These are phyloP conservation scores for Antheraea yamamai DNA, from an alignment of 2,888 invertebrate genomes.

Conservation along the genomic window DNA sequence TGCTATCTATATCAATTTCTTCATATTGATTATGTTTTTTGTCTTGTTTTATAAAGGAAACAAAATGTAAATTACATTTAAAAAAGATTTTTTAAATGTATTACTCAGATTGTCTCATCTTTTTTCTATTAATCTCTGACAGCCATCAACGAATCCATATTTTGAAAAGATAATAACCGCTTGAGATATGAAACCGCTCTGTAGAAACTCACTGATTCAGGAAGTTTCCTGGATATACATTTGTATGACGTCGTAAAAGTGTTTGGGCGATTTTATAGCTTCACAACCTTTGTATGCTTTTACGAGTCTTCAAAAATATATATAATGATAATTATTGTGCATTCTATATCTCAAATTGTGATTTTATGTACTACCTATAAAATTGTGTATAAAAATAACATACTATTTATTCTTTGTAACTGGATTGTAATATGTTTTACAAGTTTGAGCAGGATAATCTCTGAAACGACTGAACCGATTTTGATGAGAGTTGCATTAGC, in stretches of 20 bases:
- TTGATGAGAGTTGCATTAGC: too few relatives aligned
- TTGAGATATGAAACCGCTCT: constrained; percentile 43
- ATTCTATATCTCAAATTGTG: neutral
- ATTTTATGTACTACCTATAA: neutral
- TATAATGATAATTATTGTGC: neutral
- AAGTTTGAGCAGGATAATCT: too few relatives aligned
- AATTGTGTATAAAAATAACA: neutral
- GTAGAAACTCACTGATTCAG: constrained; percentile 39
- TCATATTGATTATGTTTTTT: too few relatives aligned
- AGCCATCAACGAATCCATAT: constrained; percentile 46
- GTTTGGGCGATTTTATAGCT: constrained; percentile 40
- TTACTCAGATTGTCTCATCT: constrained; percentile 1
- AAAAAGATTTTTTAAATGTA: neutral
- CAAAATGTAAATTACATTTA: neutral
- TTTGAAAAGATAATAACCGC: constrained; percentile 53
- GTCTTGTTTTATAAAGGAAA: too few relatives aligned
- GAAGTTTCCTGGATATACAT: constrained; percentile 32
- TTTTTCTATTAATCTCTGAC: constrained; percentile 19
- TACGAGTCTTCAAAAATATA: constrained; percentile 18
- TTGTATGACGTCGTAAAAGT: constrained; percentile 36
- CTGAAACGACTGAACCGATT: too few relatives aligned
- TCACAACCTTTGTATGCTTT: constrained; percentile 36
- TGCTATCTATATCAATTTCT: too few relatives aligned
- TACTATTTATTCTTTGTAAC: too few relatives aligned
- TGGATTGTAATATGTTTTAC: too few relatives aligned